Evolutionary conservation across 1,140 invertebrate genomes (phyloP), one percentile per base, ranked within the genome.

Genomic region (Drosophila persimilis): DNA sequence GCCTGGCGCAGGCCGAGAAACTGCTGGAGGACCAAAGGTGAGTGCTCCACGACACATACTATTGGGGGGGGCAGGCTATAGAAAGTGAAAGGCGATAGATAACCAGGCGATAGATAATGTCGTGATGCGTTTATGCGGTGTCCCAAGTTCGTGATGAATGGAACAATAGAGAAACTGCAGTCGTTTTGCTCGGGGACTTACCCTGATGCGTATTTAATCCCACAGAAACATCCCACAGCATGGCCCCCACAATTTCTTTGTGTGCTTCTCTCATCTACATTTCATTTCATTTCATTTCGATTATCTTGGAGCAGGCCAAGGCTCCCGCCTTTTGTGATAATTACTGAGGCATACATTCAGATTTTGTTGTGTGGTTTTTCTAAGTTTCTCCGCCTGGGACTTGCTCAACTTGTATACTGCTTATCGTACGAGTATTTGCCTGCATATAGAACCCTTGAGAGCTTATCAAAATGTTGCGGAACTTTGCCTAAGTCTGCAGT

Each of bases 21-120:
- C 92, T 98, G 43, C 92, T 98, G 24, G 92, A 94, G 62, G 95
- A 96, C 89, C 93, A 94, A 91, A 93, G 93, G 95, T 96, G 92
- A 94, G 93, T 53, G 48, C 31, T 35, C 31, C 3, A 35, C 31
- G 31, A 13, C 44, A 45, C 17, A 11, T 13, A 24, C 48, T n/a
- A 69, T 63, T 29, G 57, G 57, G 57, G 57, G 61, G 15, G 26
- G 29, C 7, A 31, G 29, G 2, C 8, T 31, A 31, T 31, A 69
- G 51, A 69, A 69, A 67, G 65, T 69, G 65, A 69, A 67, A 69
- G 65, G 50, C 22, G 13, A 47, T 47, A 64, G 54, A 44, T 47
- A 56, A 59, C 61, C 61, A 64, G 44, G 44, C 60, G 17, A 17
- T 17, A 17, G 0, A 17, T 17, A 26, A 22, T 55, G 39, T 53